Base-by-base conservation (phyloP, 2,113 vertebrate species). In the Mobula birostris region DNA sequence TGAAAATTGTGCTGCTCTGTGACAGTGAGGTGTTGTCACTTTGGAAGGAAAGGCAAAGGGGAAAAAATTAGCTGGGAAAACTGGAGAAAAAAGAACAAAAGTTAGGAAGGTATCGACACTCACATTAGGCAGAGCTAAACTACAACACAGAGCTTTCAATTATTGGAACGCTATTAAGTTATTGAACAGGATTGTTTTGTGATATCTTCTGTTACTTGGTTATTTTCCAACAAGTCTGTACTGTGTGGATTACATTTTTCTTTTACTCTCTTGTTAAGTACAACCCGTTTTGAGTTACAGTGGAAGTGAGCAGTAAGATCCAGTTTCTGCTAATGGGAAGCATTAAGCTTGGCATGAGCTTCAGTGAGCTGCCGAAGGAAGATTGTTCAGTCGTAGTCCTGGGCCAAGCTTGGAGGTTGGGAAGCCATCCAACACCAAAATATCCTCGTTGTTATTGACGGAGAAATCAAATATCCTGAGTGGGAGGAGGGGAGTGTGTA, bases 321-420 rank as follows among this genome's bases (percentile, higher is more conserved):
- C 85, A 90, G 85, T 90, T 90, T 68, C 85, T 90, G 85, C 61
- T 90, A 90, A 90, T 90, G 85, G 85, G 85, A 66, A n/a, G 61
- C 85, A 90, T 90, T 90, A 90, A 90, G 85, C 85, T 68, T 68
- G 85, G 85, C 85, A n/a, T 63, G 63, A 90, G 61, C 58, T 63
- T 58, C 58, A 61, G 56, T 61, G 83, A 17, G 27, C 61, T 66
- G 61, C 85, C 32, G 29, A 66, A 48, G 24, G 27, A 24, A 85
- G 56, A 21, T 85, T 12, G 82, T 29, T 56, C 48, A 29, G 82
- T 15, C 72, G 48, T n/a, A 2, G 29, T 19, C 15, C 29, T 66
- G 61, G 63, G n/a, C 24, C 56, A 14, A 56, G 83, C 83, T 29
- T 24, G 27, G 24, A 17, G n/a, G 58, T 12, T 88, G 61, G 85